phyloP scores from a whole-genome alignment of 2,888 invertebrate species.

The Cheilosia vulpina region DNA sequence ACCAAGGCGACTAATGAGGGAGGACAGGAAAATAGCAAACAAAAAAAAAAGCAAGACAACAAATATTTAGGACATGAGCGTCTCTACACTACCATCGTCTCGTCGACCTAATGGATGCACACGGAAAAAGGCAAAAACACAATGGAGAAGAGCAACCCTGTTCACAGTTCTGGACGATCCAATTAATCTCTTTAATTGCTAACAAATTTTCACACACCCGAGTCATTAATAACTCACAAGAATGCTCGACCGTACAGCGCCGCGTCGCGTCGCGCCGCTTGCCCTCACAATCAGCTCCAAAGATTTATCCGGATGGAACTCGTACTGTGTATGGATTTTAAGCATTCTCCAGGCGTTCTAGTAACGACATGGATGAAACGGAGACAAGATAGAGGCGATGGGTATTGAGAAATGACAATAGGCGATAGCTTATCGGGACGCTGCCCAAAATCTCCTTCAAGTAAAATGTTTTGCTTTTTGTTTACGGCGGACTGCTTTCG shows the following conservation, averaged over 20 bases:
- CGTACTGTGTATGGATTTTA: conserved; percentile 1
- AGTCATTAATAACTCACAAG: conserved; percentile 75
- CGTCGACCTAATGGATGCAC: conserved; percentile 63
- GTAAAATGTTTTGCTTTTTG: conserved; percentile 4
- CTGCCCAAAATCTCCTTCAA: conserved; percentile 3
- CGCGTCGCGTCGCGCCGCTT: conserved; percentile 7
- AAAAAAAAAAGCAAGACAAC: conserved; percentile 34
- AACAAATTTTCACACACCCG: conserved; percentile 77
- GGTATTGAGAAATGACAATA: conserved; percentile 60
- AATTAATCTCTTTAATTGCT: conserved; percentile 78
- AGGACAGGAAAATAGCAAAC: conserved; percentile 31
- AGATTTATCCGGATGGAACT: conserved; percentile 59
- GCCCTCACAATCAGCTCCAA: conserved; percentile 56
- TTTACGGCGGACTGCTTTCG: not conserved
- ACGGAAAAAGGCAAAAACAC: conserved; percentile 58
- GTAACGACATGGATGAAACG: conserved; percentile 20
- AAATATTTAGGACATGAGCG: conserved; percentile 71
- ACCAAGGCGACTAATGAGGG: conserved; percentile 70
- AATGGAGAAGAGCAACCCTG: conserved; percentile 71
- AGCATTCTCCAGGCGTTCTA: conserved; percentile 6
- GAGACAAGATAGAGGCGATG: conserved; percentile 25
- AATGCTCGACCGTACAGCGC: conserved; percentile 25
- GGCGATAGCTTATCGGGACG: conserved; percentile 62
- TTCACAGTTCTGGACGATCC: conserved; percentile 74
- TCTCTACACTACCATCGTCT: conserved; percentile 32